A percentile compares a stretch with the other conserved stretches of the same genome.
Conservation (phyloP, 2,888 invertebrate species). For the Tricholauxania praeusta region DNA sequence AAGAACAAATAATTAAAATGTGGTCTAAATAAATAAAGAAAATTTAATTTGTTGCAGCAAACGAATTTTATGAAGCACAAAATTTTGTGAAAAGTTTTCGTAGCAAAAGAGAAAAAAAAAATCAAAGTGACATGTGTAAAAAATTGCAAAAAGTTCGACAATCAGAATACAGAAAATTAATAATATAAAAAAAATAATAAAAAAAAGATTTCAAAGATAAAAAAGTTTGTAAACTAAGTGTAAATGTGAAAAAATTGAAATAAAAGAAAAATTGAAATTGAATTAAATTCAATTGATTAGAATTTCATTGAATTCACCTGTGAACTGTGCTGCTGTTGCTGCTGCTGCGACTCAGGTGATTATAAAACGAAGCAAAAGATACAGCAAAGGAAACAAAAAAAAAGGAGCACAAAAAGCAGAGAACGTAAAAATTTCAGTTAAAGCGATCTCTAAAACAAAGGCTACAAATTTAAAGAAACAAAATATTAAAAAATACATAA, state of each 20-base stretch:
- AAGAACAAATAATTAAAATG: slow-evolving; percentile 7
- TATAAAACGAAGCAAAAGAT: neutral
- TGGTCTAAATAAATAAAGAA: neutral
- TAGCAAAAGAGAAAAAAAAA: slow-evolving; percentile 1
- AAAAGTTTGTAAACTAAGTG: slow-evolving; percentile 3
- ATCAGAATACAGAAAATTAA: neutral
- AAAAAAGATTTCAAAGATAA: neutral
- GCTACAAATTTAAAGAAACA: neutral
- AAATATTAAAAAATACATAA: slow-evolving; percentile 22
- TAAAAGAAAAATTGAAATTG: slow-evolving; percentile 15
- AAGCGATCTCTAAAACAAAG: slow-evolving; percentile 6
- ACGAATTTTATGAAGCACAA: neutral
- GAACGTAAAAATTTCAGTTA: slow-evolving; percentile 15
- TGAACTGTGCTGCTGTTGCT: neutral
- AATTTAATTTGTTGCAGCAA: no score
- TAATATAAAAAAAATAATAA: neutral
- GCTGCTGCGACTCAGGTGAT: slow-evolving; percentile 21
- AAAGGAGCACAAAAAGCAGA: neutral
- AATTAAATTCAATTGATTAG: slow-evolving; percentile 20
- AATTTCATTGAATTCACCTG: slow-evolving; percentile 22
- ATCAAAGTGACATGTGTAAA: neutral
- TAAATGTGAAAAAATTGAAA: slow-evolving; percentile 30
- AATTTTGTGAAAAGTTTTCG: slow-evolving; percentile 32
- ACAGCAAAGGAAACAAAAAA: neutral
- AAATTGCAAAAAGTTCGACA: slow-evolving; percentile 2